Percentiles rank a stretch among this genome's conserved stretches.
phyloP scores from a whole-genome alignment of 2,888 invertebrate genomes.

The Diaperis boleti region DNA sequence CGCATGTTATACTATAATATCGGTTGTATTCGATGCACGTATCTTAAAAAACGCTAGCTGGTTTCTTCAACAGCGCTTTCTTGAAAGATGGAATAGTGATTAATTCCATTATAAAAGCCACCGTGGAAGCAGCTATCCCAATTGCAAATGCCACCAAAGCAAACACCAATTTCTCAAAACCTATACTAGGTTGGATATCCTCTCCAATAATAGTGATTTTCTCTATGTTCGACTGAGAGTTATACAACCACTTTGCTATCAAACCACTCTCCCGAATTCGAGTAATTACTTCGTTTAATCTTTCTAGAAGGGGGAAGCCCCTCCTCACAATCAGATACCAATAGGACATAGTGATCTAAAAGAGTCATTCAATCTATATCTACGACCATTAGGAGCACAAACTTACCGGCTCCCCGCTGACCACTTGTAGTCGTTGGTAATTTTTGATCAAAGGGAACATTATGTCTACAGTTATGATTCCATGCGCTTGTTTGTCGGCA shows the following conservation, averaged over 20 bases:
- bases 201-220: too few relatives aligned
- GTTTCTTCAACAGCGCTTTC: too few relatives aligned
- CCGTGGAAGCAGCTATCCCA: too few relatives aligned
- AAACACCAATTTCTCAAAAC: too few relatives aligned
- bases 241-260: background rate
- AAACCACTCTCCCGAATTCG: background rate
- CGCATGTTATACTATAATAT: too few relatives aligned
- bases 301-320: constrained; percentile 1
- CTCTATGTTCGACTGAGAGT: background rate
- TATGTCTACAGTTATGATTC: background rate
- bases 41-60: too few relatives aligned
- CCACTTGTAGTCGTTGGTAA: background rate
- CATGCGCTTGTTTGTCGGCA: background rate
- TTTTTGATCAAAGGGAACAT: background rate
- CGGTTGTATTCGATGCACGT: too few relatives aligned
- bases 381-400: background rate
- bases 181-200: too few relatives aligned
- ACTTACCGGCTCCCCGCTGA: background rate
- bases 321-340: background rate
- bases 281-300: background rate
- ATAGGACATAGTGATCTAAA: background rate
- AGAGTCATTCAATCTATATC: background rate
- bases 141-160: too few relatives aligned
- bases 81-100: too few relatives aligned
- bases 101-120: too few relatives aligned